phyloP scores from a whole-genome alignment of 2,113 vertebrate genomes.

The Pseudopipra pipra region DNA sequence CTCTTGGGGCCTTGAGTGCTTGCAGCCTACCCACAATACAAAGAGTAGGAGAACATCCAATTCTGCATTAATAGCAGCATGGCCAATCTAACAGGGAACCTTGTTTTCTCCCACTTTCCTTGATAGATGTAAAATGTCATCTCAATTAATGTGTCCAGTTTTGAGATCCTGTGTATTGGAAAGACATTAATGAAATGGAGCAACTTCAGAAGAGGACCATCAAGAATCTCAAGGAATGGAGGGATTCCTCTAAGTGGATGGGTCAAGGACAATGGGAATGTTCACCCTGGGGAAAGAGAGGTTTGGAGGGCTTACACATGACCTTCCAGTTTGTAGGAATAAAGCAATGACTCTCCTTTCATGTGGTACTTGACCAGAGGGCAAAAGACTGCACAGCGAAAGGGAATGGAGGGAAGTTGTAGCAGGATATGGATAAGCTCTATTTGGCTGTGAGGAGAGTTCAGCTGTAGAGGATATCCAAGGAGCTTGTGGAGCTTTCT shows the following conservation, averaged over 20 bases:
- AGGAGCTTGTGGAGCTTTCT: background rate
- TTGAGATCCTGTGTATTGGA: background rate
- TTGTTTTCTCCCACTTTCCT: background rate
- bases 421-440: background rate
- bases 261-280: background rate
- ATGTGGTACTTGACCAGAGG: background rate
- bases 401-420: background rate
- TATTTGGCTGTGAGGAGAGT: background rate
- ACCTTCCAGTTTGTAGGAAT: background rate
- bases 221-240: background rate
- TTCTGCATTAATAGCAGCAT: background rate
- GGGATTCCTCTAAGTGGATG: background rate
- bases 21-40: background rate
- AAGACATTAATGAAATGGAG: background rate
- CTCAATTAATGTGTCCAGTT: no score
- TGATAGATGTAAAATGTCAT: background rate
- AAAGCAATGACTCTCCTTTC: background rate
- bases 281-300: background rate
- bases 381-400: background rate
- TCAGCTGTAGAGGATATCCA: background rate
- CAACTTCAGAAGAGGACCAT: background rate
- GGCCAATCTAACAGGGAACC: background rate
- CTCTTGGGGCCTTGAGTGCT: background rate
- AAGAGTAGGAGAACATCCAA: background rate
- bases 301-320: background rate